Base-by-base conservation (phyloP, 1,140 invertebrate genomes). In the Augochlora pura region DNA sequence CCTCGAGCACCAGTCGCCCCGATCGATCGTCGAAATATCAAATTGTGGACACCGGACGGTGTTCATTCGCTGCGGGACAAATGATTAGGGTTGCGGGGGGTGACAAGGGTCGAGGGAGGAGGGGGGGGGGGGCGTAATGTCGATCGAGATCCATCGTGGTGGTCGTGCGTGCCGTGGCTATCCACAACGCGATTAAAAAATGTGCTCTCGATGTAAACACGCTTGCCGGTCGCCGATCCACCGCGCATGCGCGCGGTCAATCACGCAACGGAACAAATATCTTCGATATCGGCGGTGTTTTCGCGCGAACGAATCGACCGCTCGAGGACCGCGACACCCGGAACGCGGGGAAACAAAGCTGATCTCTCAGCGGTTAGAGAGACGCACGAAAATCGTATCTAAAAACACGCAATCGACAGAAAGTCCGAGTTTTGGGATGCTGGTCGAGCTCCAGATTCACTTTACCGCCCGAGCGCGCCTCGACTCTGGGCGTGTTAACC, bases 121-220 rank as follows among this genome's bases (percentile, higher is more conserved):
- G n/a, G n/a, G 21, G 54, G 21, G 18, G 0, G 4, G 49, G 49
- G 71, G 60, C 38, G 38, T 72, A 77, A 77, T 63, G 62, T 77
- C 76, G 60, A 64, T 27, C 60, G 60, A 77, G 68, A 77, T 77
- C 66, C 66, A 21, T 70, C 57, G 52, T 54, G 68, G 32, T 65
- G 68, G 68, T 64, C 76, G 76, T 54, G 60, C 59, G 76, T 72
- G 68, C 67, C 25, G 9, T 23, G 60, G 38, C 7, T 71, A 57
- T 77, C 64, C 39, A 46, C 25, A 52, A 64, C 32, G 25, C 69
- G 38, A 72, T 64, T 49, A 63, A 78, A 77, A 69, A 49, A 49
- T 54, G 60, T 77, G 60, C 38, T 69, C 65, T 76, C 74, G 39
- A 75, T 69, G 54, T 42, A 57, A n/a, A n/a, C n/a, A 67, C 49